Evolutionary conservation across 2,113 vertebrate genomes (phyloP).

Genomic region (Eptatretus burgeri): DNA sequence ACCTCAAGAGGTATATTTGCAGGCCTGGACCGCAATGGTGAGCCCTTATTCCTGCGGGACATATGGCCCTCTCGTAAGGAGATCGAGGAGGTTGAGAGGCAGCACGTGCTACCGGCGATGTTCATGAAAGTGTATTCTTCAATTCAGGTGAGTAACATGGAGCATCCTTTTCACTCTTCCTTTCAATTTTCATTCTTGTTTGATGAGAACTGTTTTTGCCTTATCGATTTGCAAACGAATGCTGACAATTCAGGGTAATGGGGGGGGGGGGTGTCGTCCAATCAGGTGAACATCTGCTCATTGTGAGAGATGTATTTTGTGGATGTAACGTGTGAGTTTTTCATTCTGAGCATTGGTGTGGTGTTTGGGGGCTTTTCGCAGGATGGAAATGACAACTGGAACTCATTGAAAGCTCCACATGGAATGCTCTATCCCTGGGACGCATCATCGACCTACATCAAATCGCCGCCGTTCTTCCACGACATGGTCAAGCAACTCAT

Average conservation of each 20-base stretch:
- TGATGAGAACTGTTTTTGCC: too few relatives aligned
- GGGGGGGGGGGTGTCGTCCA: neutral
- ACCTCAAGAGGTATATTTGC: too few relatives aligned
- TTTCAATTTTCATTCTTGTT: neutral
- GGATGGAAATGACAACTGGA: conserved; percentile 74
- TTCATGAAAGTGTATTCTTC: conserved; percentile 90
- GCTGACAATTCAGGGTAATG: neutral
- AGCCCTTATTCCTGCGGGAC: conserved; percentile 46
- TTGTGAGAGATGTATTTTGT: neutral
- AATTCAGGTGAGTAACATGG: conserved; percentile 38
- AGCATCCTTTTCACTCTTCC: neutral
- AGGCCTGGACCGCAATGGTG: conserved; percentile 38
- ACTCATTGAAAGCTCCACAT: conserved; percentile 36
- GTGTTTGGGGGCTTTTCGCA: conserved; percentile 19
- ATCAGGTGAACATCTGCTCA: neutral
- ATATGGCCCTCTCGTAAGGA: conserved; percentile 80
- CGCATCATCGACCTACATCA: conserved; percentile 70
- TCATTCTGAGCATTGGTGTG: neutral
- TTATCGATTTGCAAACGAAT: neutral
- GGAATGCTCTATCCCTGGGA: conserved; percentile 69
- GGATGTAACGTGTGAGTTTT: neutral
- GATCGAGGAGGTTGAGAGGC: conserved; percentile 50
- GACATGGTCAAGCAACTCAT: conserved; percentile 30
- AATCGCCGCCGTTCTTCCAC: conserved; percentile 77
- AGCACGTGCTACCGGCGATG: conserved; percentile 71